phyloP scores from a whole-genome alignment of 2,888 invertebrate species.

The Hemicrepidius hirtus region DNA sequence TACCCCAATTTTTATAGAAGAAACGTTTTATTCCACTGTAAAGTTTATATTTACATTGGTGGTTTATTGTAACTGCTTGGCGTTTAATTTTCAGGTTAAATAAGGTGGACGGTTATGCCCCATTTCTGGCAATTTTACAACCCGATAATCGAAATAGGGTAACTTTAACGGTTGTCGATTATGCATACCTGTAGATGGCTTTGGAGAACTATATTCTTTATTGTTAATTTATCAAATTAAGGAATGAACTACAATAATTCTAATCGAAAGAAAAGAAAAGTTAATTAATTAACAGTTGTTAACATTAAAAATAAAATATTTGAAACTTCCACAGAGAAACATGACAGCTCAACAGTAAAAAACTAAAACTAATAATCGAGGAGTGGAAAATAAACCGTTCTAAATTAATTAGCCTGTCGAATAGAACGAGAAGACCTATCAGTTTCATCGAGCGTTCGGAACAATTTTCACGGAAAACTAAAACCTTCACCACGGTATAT shows the following conservation, averaged over 20 bases:
- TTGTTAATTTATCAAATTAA: not conserved
- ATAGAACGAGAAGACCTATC: conserved; percentile 17
- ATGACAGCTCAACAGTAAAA: conserved; percentile 3
- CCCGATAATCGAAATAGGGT: no score
- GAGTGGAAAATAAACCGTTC: not conserved
- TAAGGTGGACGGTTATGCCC: no score
- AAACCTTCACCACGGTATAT: not conserved
- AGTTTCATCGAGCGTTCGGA: conserved; percentile 3
- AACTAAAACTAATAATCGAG: conserved; percentile 19
- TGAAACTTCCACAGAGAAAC: not conserved
- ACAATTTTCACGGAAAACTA: conserved; percentile 7
- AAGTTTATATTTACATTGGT: no score
- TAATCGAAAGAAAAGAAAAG: no score
- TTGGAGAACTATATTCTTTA: not conserved
- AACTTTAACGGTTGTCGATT: no score
- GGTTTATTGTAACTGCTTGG: no score
- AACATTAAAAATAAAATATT: not conserved
- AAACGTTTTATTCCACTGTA: no score
- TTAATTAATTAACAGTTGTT: not conserved
- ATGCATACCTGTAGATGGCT: no score
- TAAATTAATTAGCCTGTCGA: conserved; percentile 25
- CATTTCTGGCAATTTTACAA: no score
- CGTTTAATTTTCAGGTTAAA: no score
- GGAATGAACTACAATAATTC: no score
- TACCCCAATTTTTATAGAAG: no score